phyloP scores from a whole-genome alignment of 2,113 vertebrate genomes.

The Centrocercus urophasianus region DNA sequence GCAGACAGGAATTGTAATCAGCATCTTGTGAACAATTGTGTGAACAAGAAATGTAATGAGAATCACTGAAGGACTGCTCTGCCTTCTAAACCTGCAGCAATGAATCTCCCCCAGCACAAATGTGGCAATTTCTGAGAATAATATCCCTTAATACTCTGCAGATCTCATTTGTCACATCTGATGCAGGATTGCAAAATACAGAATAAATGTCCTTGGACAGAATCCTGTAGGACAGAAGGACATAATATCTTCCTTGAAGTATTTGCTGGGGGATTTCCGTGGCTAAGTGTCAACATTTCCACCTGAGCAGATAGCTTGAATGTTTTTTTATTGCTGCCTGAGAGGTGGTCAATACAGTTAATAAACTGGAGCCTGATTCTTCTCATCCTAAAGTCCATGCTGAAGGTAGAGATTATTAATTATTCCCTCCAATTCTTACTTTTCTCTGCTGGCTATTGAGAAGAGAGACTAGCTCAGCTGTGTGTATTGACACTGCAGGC shows the following conservation, averaged over 20 bases:
- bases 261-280: background rate
- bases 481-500: background rate
- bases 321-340: background rate
- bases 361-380: background rate
- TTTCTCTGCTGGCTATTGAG: background rate
- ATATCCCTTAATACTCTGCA: background rate
- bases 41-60: background rate
- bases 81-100: fast-evolving
- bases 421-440: background rate
- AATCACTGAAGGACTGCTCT: background rate
- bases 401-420: background rate
- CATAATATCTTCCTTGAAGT: background rate
- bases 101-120: background rate
- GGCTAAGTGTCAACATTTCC: background rate
- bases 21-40: background rate
- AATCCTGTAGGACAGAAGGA: background rate
- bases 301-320: background rate
- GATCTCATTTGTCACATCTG: background rate
- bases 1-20: background rate
- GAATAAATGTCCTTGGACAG: background rate
- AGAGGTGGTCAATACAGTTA: background rate
- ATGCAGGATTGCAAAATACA: background rate
- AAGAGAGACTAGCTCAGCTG: background rate
- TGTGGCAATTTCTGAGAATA: background rate
- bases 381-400: background rate